These are phyloP conservation scores for Phalanger gymnotis DNA, from an alignment of 2,797 vertebrate species.

Conservation along the genomic window DNA sequence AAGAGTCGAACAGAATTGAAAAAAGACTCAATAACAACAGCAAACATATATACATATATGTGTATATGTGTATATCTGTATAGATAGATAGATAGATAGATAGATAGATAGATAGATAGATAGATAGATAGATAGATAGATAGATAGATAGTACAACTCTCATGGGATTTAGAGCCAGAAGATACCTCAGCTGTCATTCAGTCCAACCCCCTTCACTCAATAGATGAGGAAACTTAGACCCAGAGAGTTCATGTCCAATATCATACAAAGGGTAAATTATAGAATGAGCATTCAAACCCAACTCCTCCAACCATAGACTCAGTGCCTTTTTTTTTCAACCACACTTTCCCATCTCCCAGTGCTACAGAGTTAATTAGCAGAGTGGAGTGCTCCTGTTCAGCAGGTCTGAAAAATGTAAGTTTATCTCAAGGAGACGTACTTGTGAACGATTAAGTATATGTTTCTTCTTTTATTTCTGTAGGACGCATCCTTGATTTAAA, in stretches of 20 bases:
- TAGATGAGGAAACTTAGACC: neutral
- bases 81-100: too few species aligned
- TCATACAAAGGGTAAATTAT: neutral
- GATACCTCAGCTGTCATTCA: neutral
- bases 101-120: too few species aligned
- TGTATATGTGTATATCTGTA: too few species aligned
- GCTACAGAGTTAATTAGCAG: neutral
- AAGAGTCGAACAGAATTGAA: too few species aligned
- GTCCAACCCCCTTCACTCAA: neutral
- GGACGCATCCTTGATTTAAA: constrained; percentile 40
- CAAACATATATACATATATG: too few species aligned
- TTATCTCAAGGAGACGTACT: neutral
- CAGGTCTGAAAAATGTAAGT: neutral
- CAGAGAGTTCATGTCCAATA: neutral
- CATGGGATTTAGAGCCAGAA: neutral
- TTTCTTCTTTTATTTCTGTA: constrained; percentile 46
- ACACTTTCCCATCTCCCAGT: neutral
- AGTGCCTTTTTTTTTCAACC: neutral
- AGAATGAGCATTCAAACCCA: neutral
- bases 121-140: neutral
- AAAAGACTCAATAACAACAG: too few species aligned
- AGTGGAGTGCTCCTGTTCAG: neutral
- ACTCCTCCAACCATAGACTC: neutral
- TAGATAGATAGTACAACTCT: neutral
- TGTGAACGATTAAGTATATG: neutral